Evolutionary conservation across 2,113 vertebrate genomes (phyloP).

Genomic region (Crotalus viridis): DNA sequence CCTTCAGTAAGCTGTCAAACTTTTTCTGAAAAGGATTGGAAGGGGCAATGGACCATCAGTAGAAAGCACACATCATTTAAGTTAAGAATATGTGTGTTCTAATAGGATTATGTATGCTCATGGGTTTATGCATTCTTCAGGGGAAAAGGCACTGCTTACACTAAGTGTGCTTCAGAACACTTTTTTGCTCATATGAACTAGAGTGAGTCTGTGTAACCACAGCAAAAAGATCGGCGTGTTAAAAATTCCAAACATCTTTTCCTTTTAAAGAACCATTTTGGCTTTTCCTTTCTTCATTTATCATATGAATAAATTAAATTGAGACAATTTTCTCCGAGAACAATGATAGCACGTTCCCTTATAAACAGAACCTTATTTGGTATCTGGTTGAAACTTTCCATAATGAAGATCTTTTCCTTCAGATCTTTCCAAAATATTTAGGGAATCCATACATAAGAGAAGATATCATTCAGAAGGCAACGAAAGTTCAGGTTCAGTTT

Average conservation of each 20-base stretch:
- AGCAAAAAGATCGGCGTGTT: constrained; percentile 25
- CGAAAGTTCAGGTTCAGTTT: constrained; percentile 13
- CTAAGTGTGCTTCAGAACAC: background rate
- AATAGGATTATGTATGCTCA: background rate
- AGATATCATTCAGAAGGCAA: constrained; percentile 3
- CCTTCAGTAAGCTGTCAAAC: background rate
- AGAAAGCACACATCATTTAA: background rate
- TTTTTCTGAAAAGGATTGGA: background rate
- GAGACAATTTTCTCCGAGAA: constrained; percentile 42
- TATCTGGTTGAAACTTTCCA: constrained; percentile 1
- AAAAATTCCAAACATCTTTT: constrained; percentile 23
- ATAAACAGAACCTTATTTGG: constrained; percentile 43
- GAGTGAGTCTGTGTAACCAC: constrained; percentile 1
- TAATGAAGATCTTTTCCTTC: background rate
- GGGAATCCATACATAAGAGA: background rate
- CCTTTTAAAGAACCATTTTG: constrained; percentile 45
- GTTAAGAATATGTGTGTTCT: background rate
- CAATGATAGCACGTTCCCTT: background rate
- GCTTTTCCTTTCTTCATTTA: constrained; percentile 46
- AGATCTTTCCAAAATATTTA: background rate
- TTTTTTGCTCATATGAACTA: background rate
- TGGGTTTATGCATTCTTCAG: background rate
- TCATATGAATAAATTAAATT: constrained; percentile 39
- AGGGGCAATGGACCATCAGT: no score
- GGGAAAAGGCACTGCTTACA: background rate